Conservation (phyloP, 2,888 invertebrate genomes). For the Erynnis tages region DNA sequence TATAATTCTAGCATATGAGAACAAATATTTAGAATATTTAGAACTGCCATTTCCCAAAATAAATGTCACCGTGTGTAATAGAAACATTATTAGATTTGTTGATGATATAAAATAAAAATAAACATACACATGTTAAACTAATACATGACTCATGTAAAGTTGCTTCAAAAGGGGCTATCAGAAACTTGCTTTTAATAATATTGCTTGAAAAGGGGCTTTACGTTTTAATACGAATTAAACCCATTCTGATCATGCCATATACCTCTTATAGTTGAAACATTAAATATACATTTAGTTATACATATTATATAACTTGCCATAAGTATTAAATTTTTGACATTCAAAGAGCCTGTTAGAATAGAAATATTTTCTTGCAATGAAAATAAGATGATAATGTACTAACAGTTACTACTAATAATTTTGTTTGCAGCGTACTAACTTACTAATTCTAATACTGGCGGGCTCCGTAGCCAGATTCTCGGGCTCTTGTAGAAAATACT, state of each 20-base stretch:
- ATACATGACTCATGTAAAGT: neutral
- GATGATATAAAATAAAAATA: no score
- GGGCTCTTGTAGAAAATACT: neutral
- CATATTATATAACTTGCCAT: neutral
- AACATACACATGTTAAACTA: no score
- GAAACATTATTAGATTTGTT: no score
- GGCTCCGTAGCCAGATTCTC: constrained; percentile 20
- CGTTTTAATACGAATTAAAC: constrained; percentile 6
- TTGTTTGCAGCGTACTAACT: constrained; percentile 23
- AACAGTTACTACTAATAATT: constrained; percentile 5
- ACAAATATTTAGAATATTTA: no score
- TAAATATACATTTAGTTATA: neutral
- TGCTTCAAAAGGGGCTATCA: constrained; percentile 8
- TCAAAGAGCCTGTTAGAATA: constrained; percentile 16
- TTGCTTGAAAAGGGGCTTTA: constrained; percentile 1
- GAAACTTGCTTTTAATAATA: neutral
- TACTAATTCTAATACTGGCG: constrained; percentile 13
- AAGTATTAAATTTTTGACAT: neutral
- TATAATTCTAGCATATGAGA: no score
- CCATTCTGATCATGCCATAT: neutral
- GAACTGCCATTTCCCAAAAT: no score
- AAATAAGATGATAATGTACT: neutral
- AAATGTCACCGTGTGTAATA: no score
- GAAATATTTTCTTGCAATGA: neutral
- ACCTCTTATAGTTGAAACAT: neutral